phyloP scores from a whole-genome alignment of 2,888 invertebrate genomes.

The Leptopilina syphax region DNA sequence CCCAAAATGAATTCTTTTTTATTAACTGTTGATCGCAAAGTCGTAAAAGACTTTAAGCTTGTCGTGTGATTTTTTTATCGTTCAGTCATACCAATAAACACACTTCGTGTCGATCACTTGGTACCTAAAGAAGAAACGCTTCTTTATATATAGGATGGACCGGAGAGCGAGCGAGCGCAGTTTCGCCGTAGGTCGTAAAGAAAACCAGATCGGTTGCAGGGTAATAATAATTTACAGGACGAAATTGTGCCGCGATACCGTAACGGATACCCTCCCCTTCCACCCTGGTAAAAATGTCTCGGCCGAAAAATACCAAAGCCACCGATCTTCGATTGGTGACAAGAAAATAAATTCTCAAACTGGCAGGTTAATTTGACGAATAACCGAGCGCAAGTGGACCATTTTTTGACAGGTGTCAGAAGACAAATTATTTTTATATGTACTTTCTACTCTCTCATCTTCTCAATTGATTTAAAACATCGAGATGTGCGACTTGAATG shows the following conservation, averaged over 20 bases:
- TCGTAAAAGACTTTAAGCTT: constrained; percentile 42
- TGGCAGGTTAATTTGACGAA: constrained; percentile 22
- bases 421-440: constrained; percentile 7
- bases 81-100: constrained; percentile 10
- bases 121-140: constrained; percentile 26
- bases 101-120: constrained; percentile 36
- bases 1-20: constrained; percentile 13
- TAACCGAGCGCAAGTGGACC: not conserved
- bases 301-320: constrained; percentile 9
- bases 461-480: not conserved
- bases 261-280: constrained; percentile 1
- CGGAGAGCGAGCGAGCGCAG: not conserved
- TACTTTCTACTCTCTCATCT: not conserved
- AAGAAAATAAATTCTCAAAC: constrained; percentile 23
- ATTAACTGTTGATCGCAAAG: constrained; percentile 42
- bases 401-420: constrained; percentile 20
- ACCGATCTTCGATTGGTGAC: constrained; percentile 30
- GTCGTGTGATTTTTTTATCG: constrained; percentile 38
- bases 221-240: constrained; percentile 39
- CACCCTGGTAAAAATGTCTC: not conserved
- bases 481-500: not conserved
- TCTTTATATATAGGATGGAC: constrained; percentile 10
- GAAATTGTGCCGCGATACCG: constrained; percentile 38
- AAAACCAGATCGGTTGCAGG: constrained; percentile 35
- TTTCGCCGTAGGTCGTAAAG: constrained; percentile 35